phyloP scores from a whole-genome alignment of 1,140 invertebrate species.

The Asobara japonica region DNA sequence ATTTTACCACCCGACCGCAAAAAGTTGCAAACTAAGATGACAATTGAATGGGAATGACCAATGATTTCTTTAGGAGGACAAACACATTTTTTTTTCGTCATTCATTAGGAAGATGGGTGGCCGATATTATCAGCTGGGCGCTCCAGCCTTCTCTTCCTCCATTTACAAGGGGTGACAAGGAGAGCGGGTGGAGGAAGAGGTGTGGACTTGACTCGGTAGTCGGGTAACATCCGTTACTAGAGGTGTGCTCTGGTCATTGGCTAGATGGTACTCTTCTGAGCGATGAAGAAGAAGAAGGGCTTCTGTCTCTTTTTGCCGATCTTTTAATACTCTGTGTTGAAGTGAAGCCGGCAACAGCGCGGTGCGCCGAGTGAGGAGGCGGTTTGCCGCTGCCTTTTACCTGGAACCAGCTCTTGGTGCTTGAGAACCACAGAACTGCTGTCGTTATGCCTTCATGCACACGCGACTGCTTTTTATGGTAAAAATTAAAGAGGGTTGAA shows the following conservation, averaged over 20 bases:
- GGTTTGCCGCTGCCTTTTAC: slow-evolving; percentile 34
- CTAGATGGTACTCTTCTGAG: not conserved
- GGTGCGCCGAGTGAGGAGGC: not conserved
- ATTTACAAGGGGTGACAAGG: no score
- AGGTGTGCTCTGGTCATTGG: slow-evolving; percentile 10
- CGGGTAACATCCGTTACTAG: slow-evolving; percentile 33
- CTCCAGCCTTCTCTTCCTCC: no score
- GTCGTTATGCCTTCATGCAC: slow-evolving; percentile 29
- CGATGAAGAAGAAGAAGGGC: not conserved
- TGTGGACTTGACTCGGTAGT: slow-evolving; percentile 26
- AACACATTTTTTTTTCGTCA: no score
- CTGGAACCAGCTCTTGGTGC: slow-evolving; percentile 34
- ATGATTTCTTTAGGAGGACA: no score
- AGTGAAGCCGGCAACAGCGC: slow-evolving; percentile 39
- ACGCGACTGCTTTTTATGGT: slow-evolving; percentile 14
- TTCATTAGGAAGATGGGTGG: no score
- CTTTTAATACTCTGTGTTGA: not conserved
- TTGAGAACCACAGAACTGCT: slow-evolving; percentile 17
- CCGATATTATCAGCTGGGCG: no score
- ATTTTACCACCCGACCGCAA: no score
- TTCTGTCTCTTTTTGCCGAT: slow-evolving; percentile 2
- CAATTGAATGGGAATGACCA: no score
- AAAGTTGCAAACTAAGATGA: no score
- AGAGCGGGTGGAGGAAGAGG: slow-evolving; percentile 4
- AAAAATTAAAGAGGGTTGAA: not conserved